Base-by-base conservation (phyloP, 2,113 vertebrate genomes). In the Planiliza haematocheilus region DNA sequence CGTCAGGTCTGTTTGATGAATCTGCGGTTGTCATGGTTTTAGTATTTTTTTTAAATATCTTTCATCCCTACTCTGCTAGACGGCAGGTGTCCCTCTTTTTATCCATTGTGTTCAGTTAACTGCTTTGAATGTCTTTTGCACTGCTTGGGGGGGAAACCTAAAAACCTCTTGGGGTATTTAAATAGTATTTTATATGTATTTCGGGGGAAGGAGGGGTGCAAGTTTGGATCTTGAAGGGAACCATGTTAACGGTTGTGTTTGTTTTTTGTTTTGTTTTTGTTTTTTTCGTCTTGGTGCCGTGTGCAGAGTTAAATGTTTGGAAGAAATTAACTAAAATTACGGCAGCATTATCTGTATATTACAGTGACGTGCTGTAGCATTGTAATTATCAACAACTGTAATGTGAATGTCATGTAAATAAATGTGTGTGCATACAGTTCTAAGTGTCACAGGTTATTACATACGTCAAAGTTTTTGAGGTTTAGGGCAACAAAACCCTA, bases 341-440 rank as follows among this genome's bases (percentile, higher is more conserved):
- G 65, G 80, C 71, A 64, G 85, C 74, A 72, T 81, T 92, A 88
- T 83, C 76, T 81, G 63, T 81, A 71, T 69, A 62, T 86, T 61
- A 70, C 48, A 55, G 48, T 59, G 61, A 81, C 13, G 8, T 51
- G 79, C 76, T 76, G 76, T 71, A 67, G 59, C 38, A 42, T 41
- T 78, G 74, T 70, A 87, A 65, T 46, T 61, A 79, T 60, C n/a
- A 75, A 45, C 46, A 50, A 58, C 49, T 79, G 81, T 87, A 67
- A 84, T 81, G 86, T 88, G 81, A 88, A 84, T 87, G 85, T 83
- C 45, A 71, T 86, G 68, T 80, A 80, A 92, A 91, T 90, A 89
- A 92, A 91, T 56, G 4, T 70, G 41, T 67, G 52, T 68, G 60
- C 49, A 41, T 74, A 58, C 36, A 46, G 51, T 63, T 51, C 48